These are phyloP conservation scores for Rattus rattus DNA, from an alignment of 2,113 vertebrate genomes.

Conservation along the genomic window DNA sequence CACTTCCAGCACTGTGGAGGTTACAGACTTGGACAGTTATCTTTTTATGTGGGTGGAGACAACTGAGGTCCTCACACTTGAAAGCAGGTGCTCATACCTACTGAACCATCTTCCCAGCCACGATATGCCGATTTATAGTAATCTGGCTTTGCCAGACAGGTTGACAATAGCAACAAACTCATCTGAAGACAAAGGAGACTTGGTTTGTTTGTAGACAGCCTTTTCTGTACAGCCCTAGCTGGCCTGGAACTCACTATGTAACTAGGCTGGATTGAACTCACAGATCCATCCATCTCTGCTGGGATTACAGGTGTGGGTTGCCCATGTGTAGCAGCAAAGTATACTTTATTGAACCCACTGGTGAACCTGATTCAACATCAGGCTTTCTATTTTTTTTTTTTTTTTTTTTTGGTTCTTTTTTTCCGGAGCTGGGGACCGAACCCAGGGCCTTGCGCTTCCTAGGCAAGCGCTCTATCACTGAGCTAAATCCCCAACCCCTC, in stretches of 20 bases:
- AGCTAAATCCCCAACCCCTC: too few relatives aligned
- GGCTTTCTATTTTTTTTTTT: not conserved
- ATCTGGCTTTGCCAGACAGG: slow-evolving; percentile 48
- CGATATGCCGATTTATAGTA: slow-evolving; percentile 21
- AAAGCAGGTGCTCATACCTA: not conserved
- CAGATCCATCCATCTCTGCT: not conserved
- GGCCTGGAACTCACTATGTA: not conserved
- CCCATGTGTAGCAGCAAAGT: not conserved
- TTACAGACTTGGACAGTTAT: not conserved
- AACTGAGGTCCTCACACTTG: not conserved
- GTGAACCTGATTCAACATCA: not conserved
- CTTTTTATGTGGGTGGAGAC: not conserved
- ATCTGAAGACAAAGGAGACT: slow-evolving; percentile 32
- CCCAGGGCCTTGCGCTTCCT: too few relatives aligned
- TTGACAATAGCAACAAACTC: slow-evolving; percentile 9
- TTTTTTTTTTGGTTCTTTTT: not conserved
- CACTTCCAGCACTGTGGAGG: not conserved
- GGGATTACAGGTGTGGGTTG: not conserved
- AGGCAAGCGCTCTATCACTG: too few relatives aligned
- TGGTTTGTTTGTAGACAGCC: not conserved
- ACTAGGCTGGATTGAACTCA: not conserved
- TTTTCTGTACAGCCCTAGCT: not conserved
- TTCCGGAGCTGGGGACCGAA: too few relatives aligned
- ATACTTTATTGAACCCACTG: not conserved
- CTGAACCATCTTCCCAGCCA: not conserved